These are phyloP conservation scores for Sarcophaga peregrina DNA, from an alignment of 1,140 invertebrate species.

Conservation along the genomic window DNA sequence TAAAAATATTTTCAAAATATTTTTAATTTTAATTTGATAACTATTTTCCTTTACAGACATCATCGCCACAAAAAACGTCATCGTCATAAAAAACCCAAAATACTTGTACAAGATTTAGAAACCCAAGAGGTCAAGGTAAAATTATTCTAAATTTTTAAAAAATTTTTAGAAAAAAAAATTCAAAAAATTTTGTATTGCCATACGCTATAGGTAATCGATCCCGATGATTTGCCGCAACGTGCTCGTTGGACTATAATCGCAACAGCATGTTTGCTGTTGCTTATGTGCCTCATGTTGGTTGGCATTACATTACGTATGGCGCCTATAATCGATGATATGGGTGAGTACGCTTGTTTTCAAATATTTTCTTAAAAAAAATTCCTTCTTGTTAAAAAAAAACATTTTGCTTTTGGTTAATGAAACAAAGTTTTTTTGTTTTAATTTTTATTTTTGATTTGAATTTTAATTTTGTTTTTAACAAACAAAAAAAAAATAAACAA, in stretches of 20 bases:
- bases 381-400: not conserved
- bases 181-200: not conserved
- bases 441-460: slow-evolving; percentile 5
- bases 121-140: slow-evolving; percentile 63
- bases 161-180: not conserved
- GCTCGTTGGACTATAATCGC: slow-evolving; percentile 90
- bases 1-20: no score
- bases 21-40: not conserved
- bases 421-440: not conserved
- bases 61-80: slow-evolving; percentile 65
- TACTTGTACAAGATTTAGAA: slow-evolving; percentile 65
- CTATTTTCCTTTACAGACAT: slow-evolving; percentile 43
- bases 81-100: slow-evolving; percentile 66
- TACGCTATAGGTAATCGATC: slow-evolving; percentile 71
- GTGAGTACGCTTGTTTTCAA: slow-evolving; percentile 71
- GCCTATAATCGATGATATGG: slow-evolving; percentile 92
- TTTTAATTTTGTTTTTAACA: not conserved
- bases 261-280: slow-evolving; percentile 84
- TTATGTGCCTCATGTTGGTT: slow-evolving; percentile 88
- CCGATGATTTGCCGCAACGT: slow-evolving; percentile 81
- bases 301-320: slow-evolving; percentile 89
- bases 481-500: not conserved
- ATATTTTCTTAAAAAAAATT: not conserved
- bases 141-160: not conserved
- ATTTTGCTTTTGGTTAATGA: not conserved